Conservation (phyloP, 2,113 vertebrate species). For the Rhinoderma darwinii region DNA sequence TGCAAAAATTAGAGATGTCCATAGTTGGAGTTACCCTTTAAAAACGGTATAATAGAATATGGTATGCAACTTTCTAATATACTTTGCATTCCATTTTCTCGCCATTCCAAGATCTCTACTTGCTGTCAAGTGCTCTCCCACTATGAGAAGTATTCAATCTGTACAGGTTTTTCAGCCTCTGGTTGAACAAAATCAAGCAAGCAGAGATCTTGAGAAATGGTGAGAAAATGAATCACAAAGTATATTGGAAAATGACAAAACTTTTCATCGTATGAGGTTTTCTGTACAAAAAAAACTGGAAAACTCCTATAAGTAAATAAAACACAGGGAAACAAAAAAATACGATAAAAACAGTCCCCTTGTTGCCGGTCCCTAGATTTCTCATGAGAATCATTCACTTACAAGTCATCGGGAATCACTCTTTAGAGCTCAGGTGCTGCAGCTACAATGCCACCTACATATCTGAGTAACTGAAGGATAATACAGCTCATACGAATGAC, state of each 20-base stretch:
- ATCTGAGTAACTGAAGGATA: neutral
- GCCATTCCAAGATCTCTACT: neutral
- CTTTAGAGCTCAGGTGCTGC: neutral
- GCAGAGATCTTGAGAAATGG: neutral
- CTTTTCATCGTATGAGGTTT: no score
- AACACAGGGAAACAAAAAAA: no score
- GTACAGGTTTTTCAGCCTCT: no score
- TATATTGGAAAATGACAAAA: no score
- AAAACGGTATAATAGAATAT: neutral
- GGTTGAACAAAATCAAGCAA: no score
- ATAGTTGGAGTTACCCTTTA: neutral
- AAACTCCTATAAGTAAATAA: no score
- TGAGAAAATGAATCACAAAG: no score
- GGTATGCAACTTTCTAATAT: neutral
- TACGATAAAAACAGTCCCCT: no score
- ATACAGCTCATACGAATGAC: neutral
- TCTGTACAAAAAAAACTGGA: no score
- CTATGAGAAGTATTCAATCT: neutral
- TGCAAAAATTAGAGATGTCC: no score
- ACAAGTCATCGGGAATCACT: neutral
- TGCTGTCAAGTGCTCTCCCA: no score
- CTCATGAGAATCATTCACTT: neutral
- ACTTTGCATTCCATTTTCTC: no score
- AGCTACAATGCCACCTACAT: neutral
- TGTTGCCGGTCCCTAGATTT: neutral